Evolutionary conservation across 2,113 vertebrate genomes (phyloP), one percentile per base, ranked within the genome.

Genomic region (Pao palembangensis): DNA sequence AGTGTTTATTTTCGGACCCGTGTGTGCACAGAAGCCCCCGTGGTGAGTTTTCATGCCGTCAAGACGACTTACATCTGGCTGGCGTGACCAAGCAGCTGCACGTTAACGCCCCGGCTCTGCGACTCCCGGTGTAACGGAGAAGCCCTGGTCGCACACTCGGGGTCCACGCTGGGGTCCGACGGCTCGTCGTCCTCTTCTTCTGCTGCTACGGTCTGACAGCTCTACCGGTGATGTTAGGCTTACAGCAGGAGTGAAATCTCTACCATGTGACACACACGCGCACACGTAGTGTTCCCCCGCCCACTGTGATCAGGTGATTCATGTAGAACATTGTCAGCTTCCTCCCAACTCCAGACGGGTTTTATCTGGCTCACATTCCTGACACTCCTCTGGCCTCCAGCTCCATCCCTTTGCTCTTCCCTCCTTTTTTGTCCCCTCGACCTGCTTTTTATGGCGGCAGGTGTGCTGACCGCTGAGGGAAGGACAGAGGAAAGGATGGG

Each of bases 251-350:
- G 21, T 43, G 44, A 46, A 61, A 61, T 76, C 58, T 77, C 73
- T 76, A 77, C 79, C 70, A 66, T 73, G 76, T 75, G 65, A 74
- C 73, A 55, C 73, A 66, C 65, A 77, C 55, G 44, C 38, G 43
- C 44, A 64, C 72, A 1, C 62, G 67, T 67, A 61, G 48, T 49
- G 70, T 42, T 75, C 25, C 25, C 25, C 25, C 4, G 2, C 25
- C 25, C 25, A 28, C 51, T 61, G 59, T 67, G 66, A 69, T 73
- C 79, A 51, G 63, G 12, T 51, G 20, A 75, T 59, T 74, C 76
- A 80, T 63, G 81, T 76, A 70, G 81, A 86, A 86, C 80, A 86
- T 79, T 68, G 66, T 78, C 47, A n/a, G 72, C 16, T 72, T 66
- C 58, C 73, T 71, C 61, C 64, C 67, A 64, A 48, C 49, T 23